Percentiles rank a stretch among this genome's conserved stretches.
phyloP scores from a whole-genome alignment of 2,888 invertebrate genomes.

The Orthosia gothica region DNA sequence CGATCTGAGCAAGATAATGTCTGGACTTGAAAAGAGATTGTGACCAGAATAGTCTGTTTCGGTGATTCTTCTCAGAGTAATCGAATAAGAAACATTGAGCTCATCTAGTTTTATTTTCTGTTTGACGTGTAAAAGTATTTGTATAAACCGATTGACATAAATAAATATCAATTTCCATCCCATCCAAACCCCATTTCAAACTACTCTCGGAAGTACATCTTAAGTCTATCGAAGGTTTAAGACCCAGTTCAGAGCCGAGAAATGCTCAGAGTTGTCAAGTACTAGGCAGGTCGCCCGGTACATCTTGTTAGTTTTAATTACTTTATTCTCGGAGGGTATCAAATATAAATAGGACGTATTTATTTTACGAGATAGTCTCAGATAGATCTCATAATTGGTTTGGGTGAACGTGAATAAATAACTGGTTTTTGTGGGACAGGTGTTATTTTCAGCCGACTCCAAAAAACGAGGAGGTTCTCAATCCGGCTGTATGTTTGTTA shows the following conservation, averaged over 20 bases:
- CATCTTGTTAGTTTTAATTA: constrained; percentile 48
- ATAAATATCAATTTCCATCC: not conserved
- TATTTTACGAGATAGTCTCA: constrained; percentile 16
- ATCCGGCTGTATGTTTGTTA: too few species aligned
- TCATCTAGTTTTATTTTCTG: too few species aligned
- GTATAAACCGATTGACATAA: not conserved
- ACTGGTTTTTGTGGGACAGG: too few species aligned
- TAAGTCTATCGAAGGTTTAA: constrained; percentile 7
- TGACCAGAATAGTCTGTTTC: too few species aligned
- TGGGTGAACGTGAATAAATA: not conserved
- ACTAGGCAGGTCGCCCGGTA: constrained; percentile 5
- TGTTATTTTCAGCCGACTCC: too few species aligned
- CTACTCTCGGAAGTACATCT: not conserved
- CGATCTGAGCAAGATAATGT: too few species aligned
- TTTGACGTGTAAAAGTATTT: not conserved
- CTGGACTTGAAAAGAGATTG: too few species aligned
- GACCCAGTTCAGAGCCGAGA: constrained; percentile 5
- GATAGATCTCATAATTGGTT: constrained; percentile 25
- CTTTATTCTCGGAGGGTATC: constrained; percentile 26
- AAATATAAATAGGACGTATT: constrained; percentile 38
- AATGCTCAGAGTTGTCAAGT: constrained; percentile 6
- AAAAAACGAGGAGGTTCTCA: too few species aligned
- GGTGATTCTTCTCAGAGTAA: too few species aligned
- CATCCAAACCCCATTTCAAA: constrained; percentile 4
- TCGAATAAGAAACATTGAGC: too few species aligned